Conservation (phyloP, 2,888 invertebrate species). For the Stenodera caucasica region DNA sequence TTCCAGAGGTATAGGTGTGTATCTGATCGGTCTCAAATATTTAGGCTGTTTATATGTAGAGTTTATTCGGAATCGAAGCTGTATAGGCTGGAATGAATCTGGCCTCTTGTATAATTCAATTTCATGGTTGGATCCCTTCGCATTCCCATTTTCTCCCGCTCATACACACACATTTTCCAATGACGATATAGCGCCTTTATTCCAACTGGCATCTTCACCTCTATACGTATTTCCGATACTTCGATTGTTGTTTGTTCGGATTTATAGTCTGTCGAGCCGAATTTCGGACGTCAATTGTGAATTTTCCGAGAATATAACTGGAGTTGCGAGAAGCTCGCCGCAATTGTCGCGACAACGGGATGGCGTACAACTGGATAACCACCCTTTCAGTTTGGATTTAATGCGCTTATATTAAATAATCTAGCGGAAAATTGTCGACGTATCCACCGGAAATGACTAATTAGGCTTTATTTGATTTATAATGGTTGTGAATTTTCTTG, state of each 20-base stretch:
- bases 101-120: conserved; percentile 57
- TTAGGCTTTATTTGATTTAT: not conserved
- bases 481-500: not conserved
- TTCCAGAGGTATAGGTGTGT: conserved; percentile 38
- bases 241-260: not conserved
- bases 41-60: conserved; percentile 43
- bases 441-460: conserved; percentile 8
- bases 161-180: not conserved
- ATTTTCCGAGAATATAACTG: no score
- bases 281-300: no score
- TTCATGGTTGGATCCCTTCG: conserved; percentile 57
- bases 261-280: no score
- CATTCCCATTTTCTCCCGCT: conserved; percentile 32
- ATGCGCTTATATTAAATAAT: conserved; percentile 53
- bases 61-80: conserved; percentile 35
- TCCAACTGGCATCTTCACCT: no score
- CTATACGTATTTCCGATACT: not conserved
- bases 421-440: conserved; percentile 52
- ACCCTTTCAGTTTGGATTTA: conserved; percentile 47
- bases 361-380: conserved; percentile 41
- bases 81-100: conserved; percentile 43
- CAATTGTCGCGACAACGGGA: no score
- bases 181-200: no score
- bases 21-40: conserved; percentile 43
- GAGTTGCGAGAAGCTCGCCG: no score